These are phyloP conservation scores for Coleophora flavipennella DNA, from an alignment of 2,888 invertebrate species.

Conservation along the genomic window DNA sequence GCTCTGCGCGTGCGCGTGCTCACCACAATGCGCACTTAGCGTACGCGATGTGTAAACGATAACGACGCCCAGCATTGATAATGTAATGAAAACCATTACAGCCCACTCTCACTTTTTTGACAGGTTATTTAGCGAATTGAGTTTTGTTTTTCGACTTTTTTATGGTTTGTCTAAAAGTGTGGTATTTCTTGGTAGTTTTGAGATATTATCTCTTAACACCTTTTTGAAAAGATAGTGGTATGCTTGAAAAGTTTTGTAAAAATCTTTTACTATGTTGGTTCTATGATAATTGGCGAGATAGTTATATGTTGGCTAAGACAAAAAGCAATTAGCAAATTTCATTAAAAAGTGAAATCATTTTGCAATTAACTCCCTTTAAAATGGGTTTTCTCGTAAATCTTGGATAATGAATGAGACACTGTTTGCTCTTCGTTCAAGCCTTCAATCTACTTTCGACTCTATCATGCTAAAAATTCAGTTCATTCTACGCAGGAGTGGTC, in stretches of 20 bases:
- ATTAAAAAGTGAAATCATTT: constrained; percentile 48
- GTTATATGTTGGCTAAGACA: too few species aligned
- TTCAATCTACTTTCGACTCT: constrained; percentile 17
- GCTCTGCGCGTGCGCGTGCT: constrained; percentile 31
- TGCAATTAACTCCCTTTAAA: constrained; percentile 54
- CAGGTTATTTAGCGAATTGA: too few species aligned
- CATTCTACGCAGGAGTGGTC: constrained; percentile 12
- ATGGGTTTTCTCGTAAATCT: constrained; percentile 64
- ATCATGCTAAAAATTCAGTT: constrained; percentile 22
- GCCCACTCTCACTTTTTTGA: too few species aligned
- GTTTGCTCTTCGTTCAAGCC: neutral
- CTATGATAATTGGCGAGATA: too few species aligned
- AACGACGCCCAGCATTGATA: constrained; percentile 10
- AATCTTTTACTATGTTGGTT: too few species aligned
- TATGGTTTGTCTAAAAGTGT: too few species aligned
- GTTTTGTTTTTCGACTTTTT: too few species aligned
- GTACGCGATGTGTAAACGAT: constrained; percentile 37
- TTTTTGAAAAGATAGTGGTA: too few species aligned
- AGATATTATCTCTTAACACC: too few species aligned
- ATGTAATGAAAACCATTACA: too few species aligned
- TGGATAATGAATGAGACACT: constrained; percentile 59
- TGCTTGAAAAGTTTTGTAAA: too few species aligned
- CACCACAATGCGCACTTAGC: constrained; percentile 36
- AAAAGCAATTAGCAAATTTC: constrained; percentile 8
- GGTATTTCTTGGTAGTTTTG: too few species aligned